Evolutionary conservation across 2,888 invertebrate genomes (phyloP), one percentile per base, ranked within the genome.

Genomic region (Syrphus vitripennis): DNA sequence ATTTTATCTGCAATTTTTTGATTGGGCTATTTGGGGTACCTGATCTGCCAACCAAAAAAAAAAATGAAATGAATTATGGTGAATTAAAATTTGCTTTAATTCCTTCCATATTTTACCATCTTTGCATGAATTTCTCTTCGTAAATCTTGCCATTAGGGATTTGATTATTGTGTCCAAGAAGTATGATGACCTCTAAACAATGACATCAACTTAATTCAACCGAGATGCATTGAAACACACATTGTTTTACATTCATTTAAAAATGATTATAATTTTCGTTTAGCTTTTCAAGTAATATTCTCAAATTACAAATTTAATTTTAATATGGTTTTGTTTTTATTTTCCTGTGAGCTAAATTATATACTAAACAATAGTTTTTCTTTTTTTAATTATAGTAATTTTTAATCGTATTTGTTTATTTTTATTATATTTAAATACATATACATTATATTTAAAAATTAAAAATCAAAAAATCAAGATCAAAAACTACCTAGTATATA

Each of bases 251-350:
- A 67, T 83, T 79, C 34, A 63, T 50, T 65, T 79, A 79, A 83
- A 83, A 84, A 79, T 63, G 80, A 75, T 65, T 81, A 50, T 50
- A 76, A 70, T 70, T 81, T 40, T 48, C n/a, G n/a, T 71, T 50
- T 14, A 42, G 37, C 59, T 69, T 53, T 69, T 45, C 50, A 67
- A 53, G 76, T 69, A 65, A 77, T 61, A 10, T 80, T 50, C 37
- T 31, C 57, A 80, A 63, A 75, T 76, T 84, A 80, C 21, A 80
- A 84, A 84, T 84, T 75, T 76, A 84, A 50, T 34, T 67, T n/a
- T 76, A 71, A 76, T 74, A 61, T 31, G 50, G 19, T 37, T 61
- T 12, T 59, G 37, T 69, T 37, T 50, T 77, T 50, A 63, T 37
- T 42, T 72, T 45, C 57, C 19, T 67, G 75, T 83, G 70, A 57